Conservation (phyloP, 2,113 vertebrate genomes). For the Gobius niger region DNA sequence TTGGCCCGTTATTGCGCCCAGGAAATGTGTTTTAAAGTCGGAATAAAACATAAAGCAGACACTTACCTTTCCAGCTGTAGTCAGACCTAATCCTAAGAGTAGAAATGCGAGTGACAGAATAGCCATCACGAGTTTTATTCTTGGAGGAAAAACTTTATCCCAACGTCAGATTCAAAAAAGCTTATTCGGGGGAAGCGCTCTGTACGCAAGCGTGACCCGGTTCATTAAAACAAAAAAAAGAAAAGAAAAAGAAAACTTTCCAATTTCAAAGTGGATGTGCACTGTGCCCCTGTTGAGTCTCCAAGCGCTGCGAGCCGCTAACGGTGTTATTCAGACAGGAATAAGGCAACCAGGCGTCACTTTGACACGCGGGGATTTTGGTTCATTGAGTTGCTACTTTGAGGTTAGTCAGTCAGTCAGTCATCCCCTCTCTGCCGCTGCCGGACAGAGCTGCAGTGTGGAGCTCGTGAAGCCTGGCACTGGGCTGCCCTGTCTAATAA, state of each 20-base stretch:
- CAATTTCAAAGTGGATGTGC: constrained; percentile 38
- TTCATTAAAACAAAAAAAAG: constrained; percentile 42
- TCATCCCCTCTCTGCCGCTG: constrained; percentile 62
- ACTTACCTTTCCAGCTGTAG: constrained; percentile 86
- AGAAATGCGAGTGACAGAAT: constrained; percentile 83
- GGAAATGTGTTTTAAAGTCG: neutral
- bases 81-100: constrained; percentile 78
- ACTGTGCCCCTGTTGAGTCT: constrained; percentile 17
- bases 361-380: constrained; percentile 57
- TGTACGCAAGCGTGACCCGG: constrained; percentile 35
- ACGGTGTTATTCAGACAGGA: constrained; percentile 35
- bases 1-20: neutral
- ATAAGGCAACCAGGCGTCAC: constrained; percentile 59
- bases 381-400: constrained; percentile 44
- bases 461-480: constrained; percentile 58
- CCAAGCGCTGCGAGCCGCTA: constrained; percentile 8
- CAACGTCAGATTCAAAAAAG: constrained; percentile 17
- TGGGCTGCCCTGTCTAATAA: constrained; percentile 71
- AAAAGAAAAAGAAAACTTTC: neutral
- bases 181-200: neutral
- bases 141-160: constrained; percentile 36
- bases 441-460: constrained; percentile 72
- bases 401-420: constrained; percentile 44
- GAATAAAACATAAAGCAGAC: neutral
- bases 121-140: constrained; percentile 83